These are phyloP conservation scores for Lasioglossum oenotherae DNA, from an alignment of 2,888 invertebrate genomes.

Conservation along the genomic window DNA sequence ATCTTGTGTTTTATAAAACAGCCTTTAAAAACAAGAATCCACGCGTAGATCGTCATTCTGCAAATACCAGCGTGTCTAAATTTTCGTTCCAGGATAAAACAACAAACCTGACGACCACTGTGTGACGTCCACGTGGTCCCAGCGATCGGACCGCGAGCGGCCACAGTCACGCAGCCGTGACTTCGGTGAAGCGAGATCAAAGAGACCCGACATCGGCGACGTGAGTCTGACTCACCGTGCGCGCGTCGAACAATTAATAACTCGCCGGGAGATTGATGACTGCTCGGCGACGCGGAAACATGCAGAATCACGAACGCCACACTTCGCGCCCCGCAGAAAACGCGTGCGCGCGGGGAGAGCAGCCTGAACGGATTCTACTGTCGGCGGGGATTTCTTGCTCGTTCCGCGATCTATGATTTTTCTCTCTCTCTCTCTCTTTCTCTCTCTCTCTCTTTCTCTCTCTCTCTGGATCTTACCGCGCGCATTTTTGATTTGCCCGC, in stretches of 20 bases:
- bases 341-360: not conserved
- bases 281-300: not conserved
- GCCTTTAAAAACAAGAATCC: not conserved
- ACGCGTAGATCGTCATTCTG: not conserved
- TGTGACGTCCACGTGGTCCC: not conserved
- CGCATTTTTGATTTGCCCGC: not conserved
- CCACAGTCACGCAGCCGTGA: not conserved
- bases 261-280: not conserved
- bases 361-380: not conserved
- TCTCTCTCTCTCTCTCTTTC: not conserved
- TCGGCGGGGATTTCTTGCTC: not conserved
- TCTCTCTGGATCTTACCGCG: not conserved
- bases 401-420: not conserved
- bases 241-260: constrained; percentile 11
- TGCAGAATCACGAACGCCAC: constrained; percentile 12
- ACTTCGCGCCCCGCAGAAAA: not conserved
- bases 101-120: not conserved
- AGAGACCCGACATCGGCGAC: not conserved
- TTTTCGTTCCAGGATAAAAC: not conserved
- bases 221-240: constrained; percentile 5
- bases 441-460: too few relatives aligned
- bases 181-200: not conserved
- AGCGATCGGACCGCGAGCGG: not conserved
- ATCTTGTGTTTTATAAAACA: not conserved
- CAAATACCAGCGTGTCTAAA: not conserved